Conservation (phyloP, 2,797 vertebrate species). For the Anabacerthia variegaticeps region DNA sequence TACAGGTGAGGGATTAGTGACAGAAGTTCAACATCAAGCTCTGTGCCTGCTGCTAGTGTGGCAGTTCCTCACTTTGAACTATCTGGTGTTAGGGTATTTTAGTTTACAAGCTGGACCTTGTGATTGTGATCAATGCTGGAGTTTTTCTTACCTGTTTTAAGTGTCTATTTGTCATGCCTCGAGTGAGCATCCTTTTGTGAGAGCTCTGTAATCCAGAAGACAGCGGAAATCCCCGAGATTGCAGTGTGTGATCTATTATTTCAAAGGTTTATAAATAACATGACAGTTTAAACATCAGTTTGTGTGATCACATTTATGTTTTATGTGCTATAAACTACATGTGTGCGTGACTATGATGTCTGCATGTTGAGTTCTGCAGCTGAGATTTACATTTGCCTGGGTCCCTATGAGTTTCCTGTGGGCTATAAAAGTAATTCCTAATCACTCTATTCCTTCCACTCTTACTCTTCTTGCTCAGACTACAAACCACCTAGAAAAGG, state of each 20-base stretch:
- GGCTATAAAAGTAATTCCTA: conserved; percentile 14
- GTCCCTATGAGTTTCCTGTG: conserved; percentile 37
- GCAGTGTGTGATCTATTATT: not conserved
- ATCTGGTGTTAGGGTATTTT: not conserved
- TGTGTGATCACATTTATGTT: not conserved
- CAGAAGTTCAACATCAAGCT: not conserved
- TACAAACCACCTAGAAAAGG: conserved; percentile 14
- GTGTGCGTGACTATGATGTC: not conserved
- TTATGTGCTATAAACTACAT: not conserved
- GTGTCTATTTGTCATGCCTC: not conserved
- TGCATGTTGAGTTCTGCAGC: not conserved
- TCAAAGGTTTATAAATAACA: not conserved
- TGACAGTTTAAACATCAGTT: not conserved
- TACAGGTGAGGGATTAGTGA: not conserved
- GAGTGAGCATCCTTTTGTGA: not conserved
- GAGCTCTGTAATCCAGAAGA: not conserved
- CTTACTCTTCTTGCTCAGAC: conserved; percentile 6
- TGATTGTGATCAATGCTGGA: not conserved
- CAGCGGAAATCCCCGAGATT: not conserved
- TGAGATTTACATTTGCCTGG: conserved; percentile 44
- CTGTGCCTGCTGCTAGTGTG: not conserved
- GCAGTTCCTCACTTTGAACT: not conserved
- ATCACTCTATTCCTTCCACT: not conserved
- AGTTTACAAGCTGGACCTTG: not conserved
- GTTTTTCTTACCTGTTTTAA: not conserved